phyloP scores from a whole-genome alignment of 2,797 vertebrate genomes.

The Phyllotis vaccarum region DNA sequence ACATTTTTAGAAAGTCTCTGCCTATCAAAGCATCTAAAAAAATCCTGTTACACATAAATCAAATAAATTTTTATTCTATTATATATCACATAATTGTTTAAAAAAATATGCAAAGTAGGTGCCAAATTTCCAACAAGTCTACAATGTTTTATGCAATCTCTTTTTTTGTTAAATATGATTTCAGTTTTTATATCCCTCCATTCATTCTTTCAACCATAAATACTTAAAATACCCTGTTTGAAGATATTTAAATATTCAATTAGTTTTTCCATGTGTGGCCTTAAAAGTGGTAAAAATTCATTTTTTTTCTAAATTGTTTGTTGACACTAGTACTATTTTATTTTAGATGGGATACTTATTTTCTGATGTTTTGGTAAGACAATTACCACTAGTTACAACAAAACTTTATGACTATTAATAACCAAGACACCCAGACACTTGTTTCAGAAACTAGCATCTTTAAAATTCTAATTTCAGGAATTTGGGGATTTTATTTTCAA shows the following conservation, averaged over 20 bases:
- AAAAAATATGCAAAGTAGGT: conserved; percentile 24
- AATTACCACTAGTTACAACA: not conserved
- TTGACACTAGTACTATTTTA: not conserved
- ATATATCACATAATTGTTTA: not conserved
- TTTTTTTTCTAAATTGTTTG: not conserved
- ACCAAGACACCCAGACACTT: conserved; percentile 1
- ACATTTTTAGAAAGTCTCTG: not conserved
- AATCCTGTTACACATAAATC: not conserved
- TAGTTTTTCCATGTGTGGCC: not conserved
- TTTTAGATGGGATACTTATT: not conserved
- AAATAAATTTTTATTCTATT: not conserved
- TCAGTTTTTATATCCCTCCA: not conserved
- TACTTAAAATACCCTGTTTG: not conserved
- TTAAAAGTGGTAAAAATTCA: conserved; percentile 9
- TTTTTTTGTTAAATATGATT: not conserved
- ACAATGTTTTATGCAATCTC: not conserved
- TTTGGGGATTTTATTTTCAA: conserved; percentile 56
- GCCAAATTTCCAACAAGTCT: not conserved
- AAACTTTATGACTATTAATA: conserved; percentile 20
- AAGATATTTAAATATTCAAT: not conserved
- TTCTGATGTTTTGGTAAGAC: not conserved
- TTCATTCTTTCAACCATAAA: conserved; percentile 9
- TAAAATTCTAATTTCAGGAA: conserved; percentile 60
- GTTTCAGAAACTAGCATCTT: not conserved
- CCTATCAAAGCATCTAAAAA: not conserved